Percentiles rank a stretch among this genome's conserved stretches.
Conservation (phyloP, 2,113 vertebrate species). For the Caranx ignobilis region DNA sequence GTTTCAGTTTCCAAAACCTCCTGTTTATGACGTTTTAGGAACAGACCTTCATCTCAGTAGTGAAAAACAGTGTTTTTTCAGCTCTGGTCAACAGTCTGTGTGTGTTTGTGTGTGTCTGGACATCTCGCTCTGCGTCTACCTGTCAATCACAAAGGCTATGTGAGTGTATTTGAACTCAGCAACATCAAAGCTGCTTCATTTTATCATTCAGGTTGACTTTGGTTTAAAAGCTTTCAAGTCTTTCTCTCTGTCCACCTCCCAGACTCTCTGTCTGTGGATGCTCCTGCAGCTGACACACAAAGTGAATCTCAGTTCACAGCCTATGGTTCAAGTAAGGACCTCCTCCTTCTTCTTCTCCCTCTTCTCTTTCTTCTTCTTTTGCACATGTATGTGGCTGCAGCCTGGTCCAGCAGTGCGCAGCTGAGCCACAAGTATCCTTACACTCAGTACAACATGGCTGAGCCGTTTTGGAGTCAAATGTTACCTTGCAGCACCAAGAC, state of each 20-base stretch:
- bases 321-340: constrained; percentile 40
- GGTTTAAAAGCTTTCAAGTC: constrained; percentile 52
- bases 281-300: constrained; percentile 15
- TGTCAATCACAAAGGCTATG: constrained; percentile 45
- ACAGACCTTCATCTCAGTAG: constrained; percentile 1
- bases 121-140: constrained; percentile 2
- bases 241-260: constrained; percentile 16
- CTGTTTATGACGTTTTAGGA: neutral
- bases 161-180: constrained; percentile 31
- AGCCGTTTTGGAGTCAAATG: constrained; percentile 11
- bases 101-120: constrained; percentile 20
- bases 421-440: neutral
- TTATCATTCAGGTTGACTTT: constrained; percentile 53
- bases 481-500: neutral
- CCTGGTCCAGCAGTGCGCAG: constrained; percentile 2
- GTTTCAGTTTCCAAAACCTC: neutral
- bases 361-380: neutral
- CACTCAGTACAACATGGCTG: constrained; percentile 1
- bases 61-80: constrained; percentile 1
- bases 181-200: constrained; percentile 62
- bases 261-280: constrained; percentile 25
- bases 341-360: constrained; percentile 4
- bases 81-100: neutral
- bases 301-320: constrained; percentile 15
- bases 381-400: constrained; percentile 4